These are phyloP conservation scores for Perca schrenkii DNA, from an alignment of 2,113 vertebrate species.

Conservation along the genomic window DNA sequence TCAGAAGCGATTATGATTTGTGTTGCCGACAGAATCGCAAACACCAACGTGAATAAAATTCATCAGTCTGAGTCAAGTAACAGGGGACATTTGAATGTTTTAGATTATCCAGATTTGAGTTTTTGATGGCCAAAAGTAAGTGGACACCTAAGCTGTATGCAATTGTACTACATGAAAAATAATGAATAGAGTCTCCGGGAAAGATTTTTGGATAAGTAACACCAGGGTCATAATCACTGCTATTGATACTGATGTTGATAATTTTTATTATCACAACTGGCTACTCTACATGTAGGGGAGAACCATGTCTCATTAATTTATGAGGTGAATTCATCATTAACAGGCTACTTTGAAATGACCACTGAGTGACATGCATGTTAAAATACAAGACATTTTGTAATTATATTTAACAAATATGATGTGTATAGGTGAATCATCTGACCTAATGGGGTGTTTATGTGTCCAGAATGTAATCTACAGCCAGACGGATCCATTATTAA, in stretches of 20 bases:
- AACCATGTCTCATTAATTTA: no score
- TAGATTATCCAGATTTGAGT: background rate
- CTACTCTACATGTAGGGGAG: no score
- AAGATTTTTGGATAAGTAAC: background rate
- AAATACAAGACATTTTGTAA: no score
- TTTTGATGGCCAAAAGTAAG: background rate
- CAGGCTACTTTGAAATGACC: no score
- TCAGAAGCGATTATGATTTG: slow-evolving; percentile 69
- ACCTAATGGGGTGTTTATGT: background rate
- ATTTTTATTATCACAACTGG: no score
- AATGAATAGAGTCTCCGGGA: background rate
- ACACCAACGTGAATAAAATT: slow-evolving; percentile 2
- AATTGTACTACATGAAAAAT: no score
- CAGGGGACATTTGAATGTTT: background rate
- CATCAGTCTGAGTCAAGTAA: slow-evolving; percentile 18
- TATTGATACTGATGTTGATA: background rate
- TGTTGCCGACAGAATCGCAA: slow-evolving; percentile 31
- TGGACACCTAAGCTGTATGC: background rate
- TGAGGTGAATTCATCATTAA: no score
- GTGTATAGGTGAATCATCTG: no score
- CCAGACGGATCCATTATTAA: background rate
- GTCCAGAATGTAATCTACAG: background rate
- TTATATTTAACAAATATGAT: no score
- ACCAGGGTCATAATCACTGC: background rate
- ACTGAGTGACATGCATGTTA: no score